Conservation (phyloP, 2,113 vertebrate species). For the Pholis gunnellus region DNA sequence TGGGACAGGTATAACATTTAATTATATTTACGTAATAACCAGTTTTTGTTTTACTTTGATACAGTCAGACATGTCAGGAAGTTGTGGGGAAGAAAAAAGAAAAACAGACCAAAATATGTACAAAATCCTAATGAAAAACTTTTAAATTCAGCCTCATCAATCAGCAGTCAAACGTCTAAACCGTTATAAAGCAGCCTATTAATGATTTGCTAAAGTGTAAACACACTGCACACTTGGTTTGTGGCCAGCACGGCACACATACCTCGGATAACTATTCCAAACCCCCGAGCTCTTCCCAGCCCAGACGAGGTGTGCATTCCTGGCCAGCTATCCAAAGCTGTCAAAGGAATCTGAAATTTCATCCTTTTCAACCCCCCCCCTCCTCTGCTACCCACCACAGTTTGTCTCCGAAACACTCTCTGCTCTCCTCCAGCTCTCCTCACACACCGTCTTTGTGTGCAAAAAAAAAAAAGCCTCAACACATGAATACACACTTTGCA, state of each 20-base stretch:
- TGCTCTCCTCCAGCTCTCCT: constrained; percentile 15
- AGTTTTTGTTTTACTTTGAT: too few relatives aligned
- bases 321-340: constrained; percentile 65
- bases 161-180: neutral
- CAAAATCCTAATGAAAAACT: neutral
- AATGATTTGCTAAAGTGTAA: constrained; percentile 52
- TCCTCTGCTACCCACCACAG: neutral
- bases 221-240: constrained; percentile 29
- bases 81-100: neutral
- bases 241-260: constrained; percentile 32
- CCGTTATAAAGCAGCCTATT: neutral
- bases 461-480: neutral
- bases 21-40: neutral
- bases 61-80: neutral
- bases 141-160: neutral
- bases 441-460: constrained; percentile 26
- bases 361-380: constrained; percentile 56
- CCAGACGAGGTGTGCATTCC: constrained; percentile 74
- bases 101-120: neutral
- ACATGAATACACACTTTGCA: neutral
- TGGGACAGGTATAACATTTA: neutral
- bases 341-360: constrained; percentile 81
- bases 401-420: constrained; percentile 44
- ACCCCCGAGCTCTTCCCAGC: constrained; percentile 56
- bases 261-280: constrained; percentile 57